phyloP scores from a whole-genome alignment of 2,797 vertebrate species.

The Phalanger gymnotis region DNA sequence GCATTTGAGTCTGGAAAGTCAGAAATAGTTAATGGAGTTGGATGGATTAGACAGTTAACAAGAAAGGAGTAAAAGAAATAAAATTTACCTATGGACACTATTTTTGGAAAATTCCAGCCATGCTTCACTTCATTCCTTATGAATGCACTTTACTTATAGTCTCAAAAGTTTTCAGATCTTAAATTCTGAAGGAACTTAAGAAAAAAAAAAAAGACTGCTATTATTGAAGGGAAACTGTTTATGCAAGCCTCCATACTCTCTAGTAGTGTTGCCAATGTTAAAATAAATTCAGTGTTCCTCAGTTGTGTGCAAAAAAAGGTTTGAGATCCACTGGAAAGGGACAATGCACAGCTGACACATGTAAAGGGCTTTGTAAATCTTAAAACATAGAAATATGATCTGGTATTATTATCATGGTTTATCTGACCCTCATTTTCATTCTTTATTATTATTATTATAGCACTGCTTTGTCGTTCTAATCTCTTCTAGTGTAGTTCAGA shows the following conservation, averaged over 20 bases:
- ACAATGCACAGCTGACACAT: too few species aligned
- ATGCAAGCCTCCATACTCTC: neutral
- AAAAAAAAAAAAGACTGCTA: too few species aligned
- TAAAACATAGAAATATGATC: neutral
- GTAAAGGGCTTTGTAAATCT: too few species aligned
- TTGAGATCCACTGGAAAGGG: neutral
- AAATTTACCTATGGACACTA: neutral
- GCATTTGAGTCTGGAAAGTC: neutral
- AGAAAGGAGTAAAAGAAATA: neutral
- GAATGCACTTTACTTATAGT: neutral
- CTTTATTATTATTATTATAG: neutral
- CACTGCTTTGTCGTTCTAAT: neutral
- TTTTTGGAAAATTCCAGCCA: too few species aligned
- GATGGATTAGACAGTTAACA: too few species aligned
- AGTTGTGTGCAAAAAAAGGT: neutral
- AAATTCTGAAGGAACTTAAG: neutral
- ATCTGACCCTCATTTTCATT: neutral
- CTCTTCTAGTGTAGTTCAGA: neutral
- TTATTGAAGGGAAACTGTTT: neutral
- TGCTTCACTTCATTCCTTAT: too few species aligned
- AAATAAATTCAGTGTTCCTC: neutral
- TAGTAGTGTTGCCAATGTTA: neutral
- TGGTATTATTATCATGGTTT: neutral
- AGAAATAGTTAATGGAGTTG: neutral
- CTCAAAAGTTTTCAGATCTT: neutral